Evolutionary conservation across 2,113 vertebrate genomes (phyloP).

Genomic region (Stigmatopora argus): DNA sequence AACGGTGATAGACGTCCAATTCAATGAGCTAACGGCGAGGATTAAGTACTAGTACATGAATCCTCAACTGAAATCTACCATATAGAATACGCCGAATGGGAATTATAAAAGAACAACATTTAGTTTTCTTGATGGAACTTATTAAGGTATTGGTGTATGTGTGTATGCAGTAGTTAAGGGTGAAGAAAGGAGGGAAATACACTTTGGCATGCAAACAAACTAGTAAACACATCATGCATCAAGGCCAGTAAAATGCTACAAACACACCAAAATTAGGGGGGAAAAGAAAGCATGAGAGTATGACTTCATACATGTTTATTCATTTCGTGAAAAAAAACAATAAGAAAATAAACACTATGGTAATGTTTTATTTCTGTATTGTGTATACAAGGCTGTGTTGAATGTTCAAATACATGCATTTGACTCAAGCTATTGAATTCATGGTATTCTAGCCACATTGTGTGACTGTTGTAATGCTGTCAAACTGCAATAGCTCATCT

Average conservation of each 20-base stretch:
- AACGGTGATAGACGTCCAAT: too few relatives aligned
- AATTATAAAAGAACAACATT: neutral
- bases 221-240: slow-evolving; percentile 28
- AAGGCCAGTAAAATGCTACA: slow-evolving; percentile 18
- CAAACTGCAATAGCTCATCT: neutral
- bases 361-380: slow-evolving; percentile 16
- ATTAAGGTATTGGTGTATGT: slow-evolving; percentile 8
- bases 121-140: slow-evolving; percentile 14
- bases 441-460: neutral
- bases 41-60: neutral
- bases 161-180: slow-evolving; percentile 16
- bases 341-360: slow-evolving; percentile 31
- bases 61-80: neutral
- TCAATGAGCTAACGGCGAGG: too few relatives aligned
- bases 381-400: neutral
- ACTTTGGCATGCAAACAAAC: slow-evolving; percentile 34
- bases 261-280: slow-evolving; percentile 23
- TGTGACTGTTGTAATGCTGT: neutral
- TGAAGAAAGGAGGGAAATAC: slow-evolving; percentile 43
- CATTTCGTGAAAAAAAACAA: slow-evolving; percentile 77
- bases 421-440: slow-evolving; percentile 5
- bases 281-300: slow-evolving; percentile 53
- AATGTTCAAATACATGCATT: neutral
- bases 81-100: neutral
- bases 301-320: slow-evolving; percentile 68